A percentile compares a stretch with the other conserved stretches of the same genome.
phyloP scores from a whole-genome alignment of 1,140 invertebrate species.

The Hylyphantes graminicola region DNA sequence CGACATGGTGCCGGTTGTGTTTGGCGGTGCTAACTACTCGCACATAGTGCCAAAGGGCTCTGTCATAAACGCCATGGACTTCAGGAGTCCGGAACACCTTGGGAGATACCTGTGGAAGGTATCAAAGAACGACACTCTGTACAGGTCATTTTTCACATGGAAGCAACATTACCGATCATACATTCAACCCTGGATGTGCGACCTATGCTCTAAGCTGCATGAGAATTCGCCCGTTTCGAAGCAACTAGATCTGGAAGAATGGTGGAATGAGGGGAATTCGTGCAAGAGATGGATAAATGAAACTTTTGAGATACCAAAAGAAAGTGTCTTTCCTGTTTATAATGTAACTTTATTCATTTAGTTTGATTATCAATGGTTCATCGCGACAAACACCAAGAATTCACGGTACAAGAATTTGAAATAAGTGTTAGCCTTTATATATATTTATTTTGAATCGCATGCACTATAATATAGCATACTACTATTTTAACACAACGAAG shows the following conservation, averaged over 20 bases:
- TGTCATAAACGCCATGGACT: conserved; percentile 62
- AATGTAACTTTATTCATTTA: conserved; percentile 9
- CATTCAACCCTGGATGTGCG: conserved; percentile 63
- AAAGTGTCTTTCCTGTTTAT: conserved; percentile 33
- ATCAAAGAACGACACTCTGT: conserved; percentile 5
- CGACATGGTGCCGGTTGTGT: conserved; percentile 67
- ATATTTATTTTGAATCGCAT: no score
- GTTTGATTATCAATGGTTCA: no score
- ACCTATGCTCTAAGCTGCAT: conserved; percentile 67
- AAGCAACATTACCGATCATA: conserved; percentile 35
- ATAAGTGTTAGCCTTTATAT: no score
- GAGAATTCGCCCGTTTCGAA: conserved; percentile 65
- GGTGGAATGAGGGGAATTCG: conserved; percentile 46
- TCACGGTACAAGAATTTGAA: no score
- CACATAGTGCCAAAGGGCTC: conserved; percentile 59
- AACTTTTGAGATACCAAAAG: background rate
- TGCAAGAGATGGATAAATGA: conserved; percentile 50
- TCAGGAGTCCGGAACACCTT: conserved; percentile 47
- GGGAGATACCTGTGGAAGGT: conserved; percentile 51
- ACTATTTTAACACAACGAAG: no score
- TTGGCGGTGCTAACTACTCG: conserved; percentile 67
- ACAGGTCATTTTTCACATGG: conserved; percentile 56
- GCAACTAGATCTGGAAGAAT: conserved; percentile 65
- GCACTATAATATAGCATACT: no score
- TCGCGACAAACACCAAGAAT: no score